Evolutionary conservation across 2,888 invertebrate genomes (phyloP), one percentile per base, ranked within the genome.

Genomic region (Xiphydria camelus): DNA sequence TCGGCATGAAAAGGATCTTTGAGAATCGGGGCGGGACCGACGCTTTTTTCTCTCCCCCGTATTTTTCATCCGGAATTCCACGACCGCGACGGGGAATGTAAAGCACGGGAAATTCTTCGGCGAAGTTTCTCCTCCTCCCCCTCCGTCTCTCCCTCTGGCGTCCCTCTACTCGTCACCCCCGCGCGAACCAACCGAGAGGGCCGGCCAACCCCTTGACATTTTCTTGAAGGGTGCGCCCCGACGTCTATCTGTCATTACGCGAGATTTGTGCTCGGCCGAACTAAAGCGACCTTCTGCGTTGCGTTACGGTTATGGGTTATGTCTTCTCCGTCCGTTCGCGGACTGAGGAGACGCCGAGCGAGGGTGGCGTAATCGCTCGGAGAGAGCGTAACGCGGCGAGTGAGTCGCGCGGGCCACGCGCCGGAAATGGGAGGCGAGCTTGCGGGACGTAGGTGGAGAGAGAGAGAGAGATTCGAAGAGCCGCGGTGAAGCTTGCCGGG

Each of bases 241-340:
- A 55, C 58, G 52, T 65, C 62, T 64, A 62, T 63, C 53, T 59
- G 64, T 64, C 64, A 61, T 62, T 64, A 61, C 49, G 52, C 43
- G 47, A 62, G 58, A 67, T 63, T 64, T 60, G 59, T 61, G 56
- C 53, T 49, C 53, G 53, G 48, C 51, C 50, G 47, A 58, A 55
- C 49, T 47, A 50, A 53, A 59, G 57, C 54, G 50, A 55, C 53
- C 61, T 62, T 65, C 55, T 55, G 55, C 49, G 52, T 44, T 45
- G 42, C 51, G 57, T 63, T 66, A 68, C 53, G 59, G 53, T 66
- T 64, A 66, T 68, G 59, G 56, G 49, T 47, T 23, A 23, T 41
- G 23, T n/a, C 29, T 29, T 29, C 29, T 29, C 29, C 29, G 29
- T 12, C 12, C 29, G 15, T 12, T 29, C 29, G 12, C 15, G 5